A percentile compares a stretch with the other conserved stretches of the same genome.
phyloP scores from a whole-genome alignment of 1,140 invertebrate genomes.

The Ostrea edulis region DNA sequence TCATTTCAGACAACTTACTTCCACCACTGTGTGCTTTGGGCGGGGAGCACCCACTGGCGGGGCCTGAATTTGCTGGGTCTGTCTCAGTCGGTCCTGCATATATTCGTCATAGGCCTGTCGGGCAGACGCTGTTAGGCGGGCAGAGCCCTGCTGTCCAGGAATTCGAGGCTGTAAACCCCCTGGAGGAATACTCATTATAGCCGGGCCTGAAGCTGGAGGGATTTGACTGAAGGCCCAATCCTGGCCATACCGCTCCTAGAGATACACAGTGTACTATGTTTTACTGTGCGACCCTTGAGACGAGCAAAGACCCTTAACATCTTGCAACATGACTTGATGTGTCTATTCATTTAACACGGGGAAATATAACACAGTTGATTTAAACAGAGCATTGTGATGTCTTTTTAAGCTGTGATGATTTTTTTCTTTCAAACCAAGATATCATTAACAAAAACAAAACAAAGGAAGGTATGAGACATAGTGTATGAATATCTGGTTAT shows the following conservation, averaged over 20 bases:
- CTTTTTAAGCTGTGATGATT: too few relatives aligned
- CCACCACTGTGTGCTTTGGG: conserved; percentile 53
- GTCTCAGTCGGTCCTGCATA: conserved; percentile 74
- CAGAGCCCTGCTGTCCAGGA: conserved; percentile 61
- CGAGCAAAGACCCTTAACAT: too few relatives aligned
- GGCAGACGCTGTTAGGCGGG: conserved; percentile 64
- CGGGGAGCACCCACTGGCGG: conserved; percentile 1
- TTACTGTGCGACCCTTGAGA: too few relatives aligned
- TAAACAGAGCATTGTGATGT: too few relatives aligned
- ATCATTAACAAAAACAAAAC: too few relatives aligned
- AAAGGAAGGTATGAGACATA: too few relatives aligned
- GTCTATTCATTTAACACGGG: too few relatives aligned
- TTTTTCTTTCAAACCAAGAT: too few relatives aligned
- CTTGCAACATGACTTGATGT: too few relatives aligned
- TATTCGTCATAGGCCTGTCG: conserved; percentile 78
- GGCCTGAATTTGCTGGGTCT: conserved; percentile 63
- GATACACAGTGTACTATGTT: too few relatives aligned
- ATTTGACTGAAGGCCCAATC: conserved; percentile 41
- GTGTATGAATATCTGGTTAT: too few relatives aligned
- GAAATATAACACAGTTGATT: too few relatives aligned
- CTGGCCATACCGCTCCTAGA: conserved; percentile 38
- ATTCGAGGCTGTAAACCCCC: conserved; percentile 62
- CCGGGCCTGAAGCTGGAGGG: background rate
- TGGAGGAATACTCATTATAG: conserved; percentile 47
- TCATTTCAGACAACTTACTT: conserved; percentile 42